Base-by-base conservation (phyloP, 1,140 invertebrate genomes). In the Drosophila leontia region DNA sequence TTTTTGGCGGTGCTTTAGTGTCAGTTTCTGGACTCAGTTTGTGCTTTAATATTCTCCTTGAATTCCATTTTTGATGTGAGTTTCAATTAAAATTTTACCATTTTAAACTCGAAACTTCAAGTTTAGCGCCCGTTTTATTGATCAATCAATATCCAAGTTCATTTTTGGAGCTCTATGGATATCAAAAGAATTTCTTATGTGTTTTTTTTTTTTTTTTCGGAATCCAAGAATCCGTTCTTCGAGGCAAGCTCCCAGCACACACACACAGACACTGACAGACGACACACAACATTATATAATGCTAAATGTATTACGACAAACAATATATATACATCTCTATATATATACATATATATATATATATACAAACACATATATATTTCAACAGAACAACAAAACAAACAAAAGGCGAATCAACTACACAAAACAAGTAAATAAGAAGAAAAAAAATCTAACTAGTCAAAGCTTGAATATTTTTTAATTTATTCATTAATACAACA, bases 391-490 rank as follows among this genome's bases (percentile, higher is more conserved):
- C 51, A 62, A 68, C 55, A 77, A 60, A 80, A 45, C 56, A 56
- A 79, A 55, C 34, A 37, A 80, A 64, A 45, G 45, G 68, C 64
- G 69, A 76, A 80, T 50, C 80, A 83, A 79, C 76, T 67, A 83
- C 61, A 82, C 58, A 83, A 62, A 83, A 62, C 65, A 72, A 61
- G 39, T 61, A 85, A 82, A 90, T 56, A 69, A 61, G 60, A 70
- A 70, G 35, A 50, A 56, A 8, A 8, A 88, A 88, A 90, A 82
- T 86, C 75, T 86, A 80, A 82, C 81, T 90, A 91, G 81, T 85
- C 82, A 91, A 91, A 90, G 85, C 85, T 90, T 91, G 78, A 90
- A 85, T 91, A 90, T 90, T 86, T 85, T 90, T 90, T 90, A 91
- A 80, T 90, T 90, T 90, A 91, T 79, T 91, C 78, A 85, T 90